Percentiles rank a stretch among this genome's conserved stretches.
Conservation (phyloP, 2,113 vertebrate species). For the Bubo blakistoni region DNA sequence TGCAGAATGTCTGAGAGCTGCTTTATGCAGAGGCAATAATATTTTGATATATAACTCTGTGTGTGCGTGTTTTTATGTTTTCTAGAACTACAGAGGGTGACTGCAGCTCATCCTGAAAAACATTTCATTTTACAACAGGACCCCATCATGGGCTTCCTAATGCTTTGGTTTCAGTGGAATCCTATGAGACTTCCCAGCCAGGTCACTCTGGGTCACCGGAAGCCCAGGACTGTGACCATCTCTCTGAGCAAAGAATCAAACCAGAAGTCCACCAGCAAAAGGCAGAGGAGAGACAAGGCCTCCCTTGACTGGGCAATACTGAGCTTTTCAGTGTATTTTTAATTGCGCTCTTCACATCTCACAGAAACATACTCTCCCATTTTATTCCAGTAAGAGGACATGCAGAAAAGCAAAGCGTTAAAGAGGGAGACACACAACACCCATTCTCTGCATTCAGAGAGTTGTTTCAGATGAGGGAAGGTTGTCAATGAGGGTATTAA, state of each 20-base stretch:
- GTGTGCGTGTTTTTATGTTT: accelerated
- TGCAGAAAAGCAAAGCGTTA: background rate
- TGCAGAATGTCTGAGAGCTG: background rate
- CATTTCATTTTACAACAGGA: background rate
- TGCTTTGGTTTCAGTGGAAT: background rate
- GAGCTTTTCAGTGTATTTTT: background rate
- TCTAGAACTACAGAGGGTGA: background rate
- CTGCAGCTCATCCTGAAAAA: background rate
- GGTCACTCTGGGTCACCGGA: background rate
- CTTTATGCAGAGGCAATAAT: background rate
- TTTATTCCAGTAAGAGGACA: background rate
- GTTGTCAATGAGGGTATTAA: background rate
- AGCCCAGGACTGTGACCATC: background rate
- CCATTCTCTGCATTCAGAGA: background rate
- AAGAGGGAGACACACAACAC: background rate
- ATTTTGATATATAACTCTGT: background rate
- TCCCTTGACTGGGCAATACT: background rate
- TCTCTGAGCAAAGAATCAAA: background rate
- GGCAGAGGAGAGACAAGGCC: background rate
- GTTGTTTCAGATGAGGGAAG: background rate
- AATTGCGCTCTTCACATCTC: background rate
- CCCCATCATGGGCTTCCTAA: background rate
- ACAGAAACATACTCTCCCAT: background rate
- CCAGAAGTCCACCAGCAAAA: background rate
- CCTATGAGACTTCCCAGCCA: background rate